Percentiles rank a stretch among this genome's conserved stretches.
Evolutionary conservation across 2,797 vertebrate genomes (phyloP).

Genomic region (Hoplostethus atlanticus): DNA sequence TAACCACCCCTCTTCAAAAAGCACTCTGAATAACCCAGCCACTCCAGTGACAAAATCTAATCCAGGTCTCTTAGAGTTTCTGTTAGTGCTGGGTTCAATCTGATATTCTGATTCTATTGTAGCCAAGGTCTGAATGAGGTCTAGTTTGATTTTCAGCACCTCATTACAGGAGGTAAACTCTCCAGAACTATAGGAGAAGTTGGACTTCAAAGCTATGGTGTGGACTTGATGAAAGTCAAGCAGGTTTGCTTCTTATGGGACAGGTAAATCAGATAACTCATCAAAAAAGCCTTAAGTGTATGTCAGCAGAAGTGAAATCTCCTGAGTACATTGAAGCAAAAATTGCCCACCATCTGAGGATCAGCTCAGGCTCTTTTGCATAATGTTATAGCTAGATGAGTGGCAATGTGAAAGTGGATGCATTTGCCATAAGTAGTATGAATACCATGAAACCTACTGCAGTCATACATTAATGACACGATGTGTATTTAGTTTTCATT

Average conservation of each 20-base stretch:
- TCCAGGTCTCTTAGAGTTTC: constrained; percentile 42
- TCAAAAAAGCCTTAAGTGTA: no score
- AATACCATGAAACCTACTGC: no score
- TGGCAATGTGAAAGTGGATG: no score
- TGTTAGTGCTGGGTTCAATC: constrained; percentile 21
- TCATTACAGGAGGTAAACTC: constrained; percentile 11
- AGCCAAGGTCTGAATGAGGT: constrained; percentile 12
- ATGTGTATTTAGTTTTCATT: no score
- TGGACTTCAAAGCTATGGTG: constrained; percentile 11
- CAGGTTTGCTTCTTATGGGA: no score
- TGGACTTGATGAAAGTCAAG: neutral
- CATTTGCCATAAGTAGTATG: no score
- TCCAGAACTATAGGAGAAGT: neutral
- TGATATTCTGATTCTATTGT: constrained; percentile 36
- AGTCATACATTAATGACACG: no score
- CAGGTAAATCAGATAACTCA: neutral
- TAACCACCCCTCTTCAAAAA: constrained; percentile 65
- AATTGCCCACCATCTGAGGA: no score
- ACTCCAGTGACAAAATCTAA: constrained; percentile 58
- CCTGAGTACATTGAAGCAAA: no score
- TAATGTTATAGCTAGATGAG: no score
- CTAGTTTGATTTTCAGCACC: constrained; percentile 11
- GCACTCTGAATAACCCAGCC: constrained; percentile 60
- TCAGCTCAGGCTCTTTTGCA: no score
- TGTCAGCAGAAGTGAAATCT: no score